Conservation (phyloP, 1,140 invertebrate species). For the Drosophila ohnishii region DNA sequence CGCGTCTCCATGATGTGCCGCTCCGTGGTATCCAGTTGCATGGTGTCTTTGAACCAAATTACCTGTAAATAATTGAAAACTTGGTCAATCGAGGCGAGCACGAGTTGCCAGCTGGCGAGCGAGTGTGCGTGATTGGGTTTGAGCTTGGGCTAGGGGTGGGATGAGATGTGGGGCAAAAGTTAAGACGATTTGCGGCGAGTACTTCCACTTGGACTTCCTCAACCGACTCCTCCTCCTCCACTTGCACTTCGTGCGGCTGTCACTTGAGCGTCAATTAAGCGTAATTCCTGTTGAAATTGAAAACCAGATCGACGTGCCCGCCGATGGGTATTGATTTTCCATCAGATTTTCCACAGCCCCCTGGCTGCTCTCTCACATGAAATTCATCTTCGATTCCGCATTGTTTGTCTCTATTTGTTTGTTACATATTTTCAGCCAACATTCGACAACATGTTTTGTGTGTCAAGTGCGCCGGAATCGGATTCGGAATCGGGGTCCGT, state of each 20-base stretch:
- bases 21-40: conserved; percentile 87
- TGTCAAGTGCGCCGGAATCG: conserved; percentile 54
- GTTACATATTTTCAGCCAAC: conserved; percentile 35
- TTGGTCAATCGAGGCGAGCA: conserved; percentile 70
- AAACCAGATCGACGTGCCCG: conserved; percentile 51
- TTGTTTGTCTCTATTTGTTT: conserved; percentile 51
- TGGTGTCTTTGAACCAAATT: conserved; percentile 87
- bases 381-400: conserved; percentile 40
- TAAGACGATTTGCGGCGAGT: conserved; percentile 70
- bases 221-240: conserved; percentile 19
- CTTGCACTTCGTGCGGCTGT: conserved; percentile 44
- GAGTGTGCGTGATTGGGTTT: conserved; percentile 48
- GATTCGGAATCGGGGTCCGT: conserved; percentile 1
- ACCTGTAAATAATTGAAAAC: conserved; percentile 84
- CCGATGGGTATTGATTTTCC: conserved; percentile 48
- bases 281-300: conserved; percentile 61
- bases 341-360: conserved; percentile 32
- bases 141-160: neutral
- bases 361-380: neutral
- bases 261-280: conserved; percentile 57
- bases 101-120: conserved; percentile 26
- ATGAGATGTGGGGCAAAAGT: conserved; percentile 47
- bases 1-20: conserved; percentile 86
- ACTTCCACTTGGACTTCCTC: conserved; percentile 39
- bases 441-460: conserved; percentile 58